Evolutionary conservation across 2,888 invertebrate genomes (phyloP).

Genomic region (Chymomyza amoena): DNA sequence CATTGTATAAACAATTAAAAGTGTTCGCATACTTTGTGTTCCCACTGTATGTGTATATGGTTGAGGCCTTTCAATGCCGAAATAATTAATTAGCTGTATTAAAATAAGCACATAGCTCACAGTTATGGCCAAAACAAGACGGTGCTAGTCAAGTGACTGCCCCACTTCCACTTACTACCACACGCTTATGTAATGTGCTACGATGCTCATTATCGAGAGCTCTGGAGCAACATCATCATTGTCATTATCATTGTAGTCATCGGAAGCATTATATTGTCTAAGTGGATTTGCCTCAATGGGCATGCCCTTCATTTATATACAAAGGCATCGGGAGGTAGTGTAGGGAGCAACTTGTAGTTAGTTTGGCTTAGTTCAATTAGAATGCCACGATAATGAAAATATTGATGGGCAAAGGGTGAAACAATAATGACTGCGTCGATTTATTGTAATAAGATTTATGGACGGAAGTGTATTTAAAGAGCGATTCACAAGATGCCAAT

Average conservation of each 20-base stretch:
- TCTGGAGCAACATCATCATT: constrained; percentile 29
- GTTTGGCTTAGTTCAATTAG: neutral
- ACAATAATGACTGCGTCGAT: constrained; percentile 1
- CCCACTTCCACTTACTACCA: neutral
- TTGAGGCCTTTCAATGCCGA: constrained; percentile 27
- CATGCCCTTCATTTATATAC: constrained; percentile 57
- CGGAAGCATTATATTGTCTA: constrained; percentile 16
- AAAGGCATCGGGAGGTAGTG: constrained; percentile 41
- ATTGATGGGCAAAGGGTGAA: constrained; percentile 5
- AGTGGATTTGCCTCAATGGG: neutral
- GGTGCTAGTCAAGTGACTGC: neutral
- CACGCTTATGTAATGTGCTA: neutral
- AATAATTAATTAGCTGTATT: constrained; percentile 46
- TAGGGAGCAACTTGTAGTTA: too few species aligned
- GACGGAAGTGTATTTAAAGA: neutral
- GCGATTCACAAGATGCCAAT: neutral
- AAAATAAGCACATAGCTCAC: constrained; percentile 28
- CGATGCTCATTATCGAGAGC: neutral
- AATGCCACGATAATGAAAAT: neutral
- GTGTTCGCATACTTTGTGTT: too few species aligned
- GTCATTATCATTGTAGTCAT: constrained; percentile 35
- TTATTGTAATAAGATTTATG: neutral
- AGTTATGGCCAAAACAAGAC: neutral
- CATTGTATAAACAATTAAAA: too few species aligned
- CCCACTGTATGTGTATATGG: neutral